Base-by-base conservation (phyloP, 2,113 vertebrate species). In the Antidorcas marsupialis region DNA sequence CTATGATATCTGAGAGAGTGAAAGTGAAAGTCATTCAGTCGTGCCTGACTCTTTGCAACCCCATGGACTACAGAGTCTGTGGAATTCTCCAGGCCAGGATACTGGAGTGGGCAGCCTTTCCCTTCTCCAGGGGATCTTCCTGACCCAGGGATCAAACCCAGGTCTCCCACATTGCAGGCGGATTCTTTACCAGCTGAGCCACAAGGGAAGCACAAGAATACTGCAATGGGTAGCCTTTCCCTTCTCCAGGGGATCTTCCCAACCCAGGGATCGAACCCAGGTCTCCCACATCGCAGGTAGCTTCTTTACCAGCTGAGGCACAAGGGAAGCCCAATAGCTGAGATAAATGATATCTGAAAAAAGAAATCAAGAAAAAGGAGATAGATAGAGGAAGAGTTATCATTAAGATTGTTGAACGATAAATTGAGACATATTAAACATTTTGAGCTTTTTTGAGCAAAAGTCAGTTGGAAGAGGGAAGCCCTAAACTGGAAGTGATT, bases 391-490 rank as follows among this genome's bases (percentile, higher is more conserved):
- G 23, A 76, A 93, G 50, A 83, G 30, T 45, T 90, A 91, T 95
- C 91, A 89, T 55, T 90, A 89, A 36, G 55, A 67, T 45, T 93
- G 91, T 52, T 84, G 60, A 89, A n/a, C n/a, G 6, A 84, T 60
- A 76, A 60, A 43, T 19, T 62, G 78, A 93, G 27, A 28, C 47
- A 93, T 47, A 53, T 60, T 85, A 84, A 52, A 74, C 67, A 33
- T n/a, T 62, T 52, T 91, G 85, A 62, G 33, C 57, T 84, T 17
- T 57, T 84, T 62, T 84, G 78, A 93, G 78, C 53, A 55, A 43
- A 67, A 76, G 76, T 83, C n/a, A n/a, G 0, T 47, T 96, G 53
- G 78, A 89, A 93, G 60, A 21, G 28, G 21, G 57, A 25, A 92
- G 27, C 23, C 28, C 15, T 16, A 55, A 45, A 52, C 50, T 2